Percentiles rank a stretch among this genome's conserved stretches.
Conservation (phyloP, 2,797 vertebrate species). For the Tragelaphus oryx region DNA sequence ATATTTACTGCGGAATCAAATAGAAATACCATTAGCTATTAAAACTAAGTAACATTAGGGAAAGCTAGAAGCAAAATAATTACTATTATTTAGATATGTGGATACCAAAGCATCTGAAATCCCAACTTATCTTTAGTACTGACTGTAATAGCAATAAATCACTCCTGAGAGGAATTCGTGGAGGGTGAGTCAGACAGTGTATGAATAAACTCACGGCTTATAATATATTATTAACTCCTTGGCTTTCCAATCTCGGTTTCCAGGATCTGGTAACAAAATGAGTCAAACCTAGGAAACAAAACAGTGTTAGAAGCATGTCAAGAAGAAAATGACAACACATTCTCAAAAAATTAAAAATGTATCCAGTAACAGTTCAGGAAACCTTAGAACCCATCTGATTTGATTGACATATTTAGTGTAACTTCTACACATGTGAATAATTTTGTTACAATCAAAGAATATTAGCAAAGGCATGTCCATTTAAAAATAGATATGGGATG, state of each 20-base stretch:
- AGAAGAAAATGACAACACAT: neutral
- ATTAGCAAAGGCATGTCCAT: neutral
- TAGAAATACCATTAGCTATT: neutral
- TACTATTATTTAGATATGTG: neutral
- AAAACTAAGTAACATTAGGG: slow-evolving; percentile 39
- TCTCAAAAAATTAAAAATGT: neutral
- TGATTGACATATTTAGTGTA: neutral
- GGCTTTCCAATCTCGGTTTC: neutral
- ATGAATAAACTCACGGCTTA: neutral
- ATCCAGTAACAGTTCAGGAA: neutral
- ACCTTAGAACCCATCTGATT: neutral
- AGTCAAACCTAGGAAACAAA: neutral
- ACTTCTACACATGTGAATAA: neutral
- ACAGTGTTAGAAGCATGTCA: neutral
- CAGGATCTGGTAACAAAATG: neutral
- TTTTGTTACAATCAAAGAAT: neutral
- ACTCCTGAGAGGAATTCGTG: neutral
- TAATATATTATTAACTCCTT: neutral
- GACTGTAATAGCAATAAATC: neutral
- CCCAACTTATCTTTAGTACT: neutral
- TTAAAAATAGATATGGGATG: neutral
- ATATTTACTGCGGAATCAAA: slow-evolving; percentile 56
- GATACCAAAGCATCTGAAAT: neutral
- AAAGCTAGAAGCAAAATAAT: slow-evolving; percentile 15
- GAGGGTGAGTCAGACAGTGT: neutral